A percentile compares a stretch with the other conserved stretches of the same genome.
Conservation (phyloP, 2,888 invertebrate genomes). For the Operophtera brumata region DNA sequence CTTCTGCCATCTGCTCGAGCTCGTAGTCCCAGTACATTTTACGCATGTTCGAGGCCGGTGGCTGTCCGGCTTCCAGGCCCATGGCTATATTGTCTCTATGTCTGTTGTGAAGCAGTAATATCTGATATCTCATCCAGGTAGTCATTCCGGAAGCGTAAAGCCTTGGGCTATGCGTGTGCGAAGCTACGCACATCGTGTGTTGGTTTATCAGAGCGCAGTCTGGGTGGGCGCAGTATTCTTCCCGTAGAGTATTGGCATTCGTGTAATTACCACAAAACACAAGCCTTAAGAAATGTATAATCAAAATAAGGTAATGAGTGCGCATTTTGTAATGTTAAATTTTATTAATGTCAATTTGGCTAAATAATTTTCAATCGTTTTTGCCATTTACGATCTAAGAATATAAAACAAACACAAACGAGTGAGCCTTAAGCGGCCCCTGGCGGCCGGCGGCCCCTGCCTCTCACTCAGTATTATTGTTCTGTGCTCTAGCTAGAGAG, state of each 20-base stretch:
- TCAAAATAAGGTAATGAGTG: conserved; percentile 47
- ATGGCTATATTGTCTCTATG: conserved; percentile 72
- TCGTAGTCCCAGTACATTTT: conserved; percentile 78
- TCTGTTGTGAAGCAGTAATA: conserved; percentile 67
- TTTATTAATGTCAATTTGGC: no score
- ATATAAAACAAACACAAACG: no score
- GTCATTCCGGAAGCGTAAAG: conserved; percentile 72
- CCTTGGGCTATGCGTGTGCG: conserved; percentile 58
- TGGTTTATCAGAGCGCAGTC: conserved; percentile 70
- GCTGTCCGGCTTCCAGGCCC: conserved; percentile 73
- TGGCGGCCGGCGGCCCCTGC: no score
- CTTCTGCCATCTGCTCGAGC: conserved; percentile 68
- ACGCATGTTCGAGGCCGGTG: conserved; percentile 74
- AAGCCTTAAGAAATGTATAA: conserved; percentile 39
- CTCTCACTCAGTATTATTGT: no score
- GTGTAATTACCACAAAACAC: conserved; percentile 37
- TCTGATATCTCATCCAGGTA: conserved; percentile 71
- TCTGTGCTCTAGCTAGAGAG: no score
- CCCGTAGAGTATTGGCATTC: conserved; percentile 2
- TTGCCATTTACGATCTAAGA: no score
- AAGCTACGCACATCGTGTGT: conserved; percentile 66
- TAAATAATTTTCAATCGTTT: no score
- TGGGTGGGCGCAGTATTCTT: conserved; percentile 64
- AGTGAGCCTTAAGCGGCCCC: no score
- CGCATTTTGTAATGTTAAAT: conserved; percentile 39